Evolutionary conservation across 1,140 invertebrate species (phyloP).

Genomic region (Diachasma alloeum): DNA sequence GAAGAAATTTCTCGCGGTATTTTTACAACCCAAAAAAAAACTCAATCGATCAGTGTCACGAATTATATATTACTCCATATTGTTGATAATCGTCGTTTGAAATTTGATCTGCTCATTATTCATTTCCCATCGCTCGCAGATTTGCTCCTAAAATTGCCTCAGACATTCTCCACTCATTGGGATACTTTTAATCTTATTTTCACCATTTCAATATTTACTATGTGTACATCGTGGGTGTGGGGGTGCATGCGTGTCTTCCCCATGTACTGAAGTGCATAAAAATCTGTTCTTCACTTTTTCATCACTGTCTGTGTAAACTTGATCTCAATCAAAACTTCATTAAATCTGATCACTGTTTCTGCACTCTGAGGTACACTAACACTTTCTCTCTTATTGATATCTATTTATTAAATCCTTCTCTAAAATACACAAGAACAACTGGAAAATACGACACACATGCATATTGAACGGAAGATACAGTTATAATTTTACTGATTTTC

Average conservation of each 20-base stretch:
- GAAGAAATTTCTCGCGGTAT: constrained; percentile 92
- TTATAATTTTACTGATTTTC: no score
- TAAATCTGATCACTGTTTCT: background rate
- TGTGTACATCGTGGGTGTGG: constrained; percentile 46
- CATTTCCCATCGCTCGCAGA: constrained; percentile 20
- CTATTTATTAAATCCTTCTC: no score
- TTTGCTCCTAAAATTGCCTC: background rate
- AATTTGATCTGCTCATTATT: constrained; percentile 34
- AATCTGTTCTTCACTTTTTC: background rate
- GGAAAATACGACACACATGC: no score
- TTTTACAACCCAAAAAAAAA: constrained; percentile 33
- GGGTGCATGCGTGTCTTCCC: constrained; percentile 52
- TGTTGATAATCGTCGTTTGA: constrained; percentile 30
- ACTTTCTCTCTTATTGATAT: background rate
- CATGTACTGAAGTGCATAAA: background rate
- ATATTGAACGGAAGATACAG: no score
- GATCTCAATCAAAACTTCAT: background rate
- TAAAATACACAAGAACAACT: no score
- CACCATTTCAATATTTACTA: constrained; percentile 27
- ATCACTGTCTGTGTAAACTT: background rate
- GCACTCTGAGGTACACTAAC: background rate
- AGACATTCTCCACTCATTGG: constrained; percentile 30
- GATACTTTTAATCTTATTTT: constrained; percentile 25
- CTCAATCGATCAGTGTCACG: constrained; percentile 31
- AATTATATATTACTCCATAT: constrained; percentile 1